Conservation (phyloP, 2,113 vertebrate genomes). For the Pyxicephalus adspersus region DNA sequence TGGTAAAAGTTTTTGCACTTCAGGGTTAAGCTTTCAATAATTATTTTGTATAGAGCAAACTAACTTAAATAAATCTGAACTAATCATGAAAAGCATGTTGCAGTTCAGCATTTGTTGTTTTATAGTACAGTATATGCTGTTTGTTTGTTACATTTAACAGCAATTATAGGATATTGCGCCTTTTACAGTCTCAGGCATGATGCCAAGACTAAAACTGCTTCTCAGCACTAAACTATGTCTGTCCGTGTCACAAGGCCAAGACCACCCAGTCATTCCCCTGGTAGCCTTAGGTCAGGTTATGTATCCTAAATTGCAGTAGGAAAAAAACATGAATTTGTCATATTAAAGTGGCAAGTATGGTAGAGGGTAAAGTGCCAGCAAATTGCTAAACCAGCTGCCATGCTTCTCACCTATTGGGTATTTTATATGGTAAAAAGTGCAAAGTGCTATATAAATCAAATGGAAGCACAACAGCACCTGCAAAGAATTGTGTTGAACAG, state of each 20-base stretch:
- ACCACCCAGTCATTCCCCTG: conserved; percentile 20
- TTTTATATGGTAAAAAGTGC: conserved; percentile 39
- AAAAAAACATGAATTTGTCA: conserved; percentile 17
- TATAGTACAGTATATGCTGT: too few relatives aligned
- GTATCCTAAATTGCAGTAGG: not conserved
- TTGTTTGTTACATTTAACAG: too few relatives aligned
- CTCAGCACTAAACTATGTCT: not conserved
- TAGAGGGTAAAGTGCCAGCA: not conserved
- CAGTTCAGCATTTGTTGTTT: too few relatives aligned
- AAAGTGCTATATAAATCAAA: conserved; percentile 34
- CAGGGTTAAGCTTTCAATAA: too few relatives aligned
- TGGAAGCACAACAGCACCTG: conserved; percentile 35
- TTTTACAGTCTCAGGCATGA: too few relatives aligned
- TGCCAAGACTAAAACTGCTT: not conserved
- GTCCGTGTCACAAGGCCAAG: conserved; percentile 13
- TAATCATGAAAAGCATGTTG: too few relatives aligned
- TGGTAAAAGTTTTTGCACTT: too few relatives aligned
- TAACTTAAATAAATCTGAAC: too few relatives aligned
- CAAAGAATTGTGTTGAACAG: conserved; percentile 14
- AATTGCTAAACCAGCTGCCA: conserved; percentile 33
- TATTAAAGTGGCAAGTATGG: conserved; percentile 19
- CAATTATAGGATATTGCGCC: too few relatives aligned
- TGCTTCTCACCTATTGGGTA: conserved; percentile 25
- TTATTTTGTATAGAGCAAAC: too few relatives aligned
- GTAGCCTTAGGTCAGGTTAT: not conserved